phyloP scores from a whole-genome alignment of 2,797 vertebrate genomes.

The Triplophysa bombifrons region DNA sequence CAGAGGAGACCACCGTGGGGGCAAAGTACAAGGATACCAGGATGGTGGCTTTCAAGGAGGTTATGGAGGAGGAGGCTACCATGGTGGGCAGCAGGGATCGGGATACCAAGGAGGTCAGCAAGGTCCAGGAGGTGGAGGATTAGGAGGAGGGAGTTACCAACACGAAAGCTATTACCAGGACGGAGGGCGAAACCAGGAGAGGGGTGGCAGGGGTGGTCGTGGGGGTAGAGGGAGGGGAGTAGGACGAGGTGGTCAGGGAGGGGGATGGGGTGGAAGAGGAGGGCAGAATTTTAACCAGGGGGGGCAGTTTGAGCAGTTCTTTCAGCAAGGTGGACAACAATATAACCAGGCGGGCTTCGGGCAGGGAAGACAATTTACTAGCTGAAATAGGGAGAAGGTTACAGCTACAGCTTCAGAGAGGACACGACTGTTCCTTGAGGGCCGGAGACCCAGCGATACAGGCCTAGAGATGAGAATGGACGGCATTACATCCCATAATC shows the following conservation, averaged over 20 bases:
- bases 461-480: conserved; percentile 12
- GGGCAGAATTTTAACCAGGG: conserved; percentile 93
- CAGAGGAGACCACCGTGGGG: conserved; percentile 71
- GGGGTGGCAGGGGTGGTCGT: conserved; percentile 80
- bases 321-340: conserved; percentile 96
- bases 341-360: conserved; percentile 94
- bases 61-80: conserved; percentile 47
- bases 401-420: background rate
- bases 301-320: conserved; percentile 98
- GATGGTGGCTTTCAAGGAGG: conserved; percentile 72
- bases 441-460: conserved; percentile 13
- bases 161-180: conserved; percentile 75
- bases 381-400: conserved; percentile 74
- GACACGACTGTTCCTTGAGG: conserved; percentile 13
- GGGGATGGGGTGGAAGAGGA: conserved; percentile 90
- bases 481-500: conserved; percentile 21
- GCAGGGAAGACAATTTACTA: conserved; percentile 92
- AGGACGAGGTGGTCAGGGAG: conserved; percentile 77
- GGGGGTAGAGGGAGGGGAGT: conserved; percentile 79
- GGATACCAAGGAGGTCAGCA: conserved; percentile 67
- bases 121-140: conserved; percentile 38
- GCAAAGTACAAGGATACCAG: conserved; percentile 75
- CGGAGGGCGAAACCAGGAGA: conserved; percentile 77
- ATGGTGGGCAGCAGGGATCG: conserved; percentile 44
- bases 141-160: conserved; percentile 60